Conservation (phyloP, 2,888 invertebrate genomes). For the Idaea aversata region DNA sequence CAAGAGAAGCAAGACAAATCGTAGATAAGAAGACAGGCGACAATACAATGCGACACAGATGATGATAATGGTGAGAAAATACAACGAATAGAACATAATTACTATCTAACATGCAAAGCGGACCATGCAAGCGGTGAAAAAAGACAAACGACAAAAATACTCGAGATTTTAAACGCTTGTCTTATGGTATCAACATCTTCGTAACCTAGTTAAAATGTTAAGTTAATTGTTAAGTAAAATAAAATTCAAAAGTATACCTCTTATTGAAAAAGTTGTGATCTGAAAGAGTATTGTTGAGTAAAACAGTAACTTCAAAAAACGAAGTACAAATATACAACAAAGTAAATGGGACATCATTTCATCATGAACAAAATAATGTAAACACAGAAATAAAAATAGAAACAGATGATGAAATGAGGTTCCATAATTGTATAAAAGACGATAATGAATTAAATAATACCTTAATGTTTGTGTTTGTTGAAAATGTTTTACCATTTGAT, state of each 20-base stretch:
- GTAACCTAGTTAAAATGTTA: constrained; percentile 56
- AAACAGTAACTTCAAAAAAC: constrained; percentile 41
- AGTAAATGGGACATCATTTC: constrained; percentile 56
- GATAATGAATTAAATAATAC: constrained; percentile 75
- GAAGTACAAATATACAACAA: constrained; percentile 52
- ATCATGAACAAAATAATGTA: constrained; percentile 26
- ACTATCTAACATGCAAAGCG: constrained; percentile 40
- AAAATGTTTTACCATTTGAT: constrained; percentile 73
- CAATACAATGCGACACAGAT: constrained; percentile 58
- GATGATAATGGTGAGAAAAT: constrained; percentile 65
- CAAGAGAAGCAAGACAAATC: constrained; percentile 43
- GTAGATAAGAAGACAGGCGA: constrained; percentile 49
- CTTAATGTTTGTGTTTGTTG: constrained; percentile 69
- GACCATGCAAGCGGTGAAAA: constrained; percentile 65
- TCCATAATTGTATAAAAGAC: constrained; percentile 52
- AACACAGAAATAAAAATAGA: constrained; percentile 27
- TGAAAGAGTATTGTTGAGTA: constrained; percentile 62
- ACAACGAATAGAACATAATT: constrained; percentile 55
- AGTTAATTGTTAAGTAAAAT: constrained; percentile 69
- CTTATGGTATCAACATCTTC: constrained; percentile 60
- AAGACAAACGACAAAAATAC: constrained; percentile 51
- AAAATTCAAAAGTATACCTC: constrained; percentile 67
- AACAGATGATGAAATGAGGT: constrained; percentile 39
- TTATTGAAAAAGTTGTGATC: constrained; percentile 40
- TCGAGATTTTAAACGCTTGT: constrained; percentile 42